phyloP scores from a whole-genome alignment of 1,140 invertebrate genomes.

The Drosophila dunni region DNA sequence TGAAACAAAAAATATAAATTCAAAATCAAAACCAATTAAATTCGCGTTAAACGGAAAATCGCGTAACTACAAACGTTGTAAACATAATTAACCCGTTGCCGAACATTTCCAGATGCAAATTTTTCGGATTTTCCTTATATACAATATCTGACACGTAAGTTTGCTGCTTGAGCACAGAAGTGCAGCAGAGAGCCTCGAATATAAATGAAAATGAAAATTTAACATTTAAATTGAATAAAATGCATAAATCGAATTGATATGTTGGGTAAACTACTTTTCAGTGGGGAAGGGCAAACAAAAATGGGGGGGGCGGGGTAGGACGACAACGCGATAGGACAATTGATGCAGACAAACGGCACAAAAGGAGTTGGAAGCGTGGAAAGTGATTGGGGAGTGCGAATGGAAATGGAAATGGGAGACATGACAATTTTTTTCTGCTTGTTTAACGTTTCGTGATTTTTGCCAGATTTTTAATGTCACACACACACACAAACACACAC shows the following conservation, averaged over 20 bases:
- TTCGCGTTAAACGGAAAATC: constrained; percentile 40
- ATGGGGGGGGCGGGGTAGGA: constrained; percentile 1
- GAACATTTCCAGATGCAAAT: constrained; percentile 86
- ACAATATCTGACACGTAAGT: constrained; percentile 89
- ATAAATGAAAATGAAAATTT: constrained; percentile 15
- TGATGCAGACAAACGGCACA: background rate
- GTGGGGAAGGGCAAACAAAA: no score
- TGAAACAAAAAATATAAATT: constrained; percentile 6
- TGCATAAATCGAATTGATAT: constrained; percentile 79
- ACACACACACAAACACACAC: constrained; percentile 29
- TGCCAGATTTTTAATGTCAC: constrained; percentile 79
- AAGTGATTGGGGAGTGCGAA: background rate
- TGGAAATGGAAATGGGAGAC: constrained; percentile 36
- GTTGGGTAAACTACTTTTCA: constrained; percentile 76
- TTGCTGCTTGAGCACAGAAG: constrained; percentile 41
- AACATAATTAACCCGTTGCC: constrained; percentile 62
- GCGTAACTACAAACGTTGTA: constrained; percentile 24
- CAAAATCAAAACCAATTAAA: constrained; percentile 15
- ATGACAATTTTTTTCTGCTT: constrained; percentile 81
- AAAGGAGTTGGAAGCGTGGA: no score
- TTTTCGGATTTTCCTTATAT: constrained; percentile 89
- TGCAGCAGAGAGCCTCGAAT: background rate
- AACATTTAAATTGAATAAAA: constrained; percentile 67
- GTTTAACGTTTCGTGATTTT: constrained; percentile 83
- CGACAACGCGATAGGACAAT: constrained; percentile 32